phyloP scores from a whole-genome alignment of 2,797 vertebrate genomes.

The Falco naumanni region DNA sequence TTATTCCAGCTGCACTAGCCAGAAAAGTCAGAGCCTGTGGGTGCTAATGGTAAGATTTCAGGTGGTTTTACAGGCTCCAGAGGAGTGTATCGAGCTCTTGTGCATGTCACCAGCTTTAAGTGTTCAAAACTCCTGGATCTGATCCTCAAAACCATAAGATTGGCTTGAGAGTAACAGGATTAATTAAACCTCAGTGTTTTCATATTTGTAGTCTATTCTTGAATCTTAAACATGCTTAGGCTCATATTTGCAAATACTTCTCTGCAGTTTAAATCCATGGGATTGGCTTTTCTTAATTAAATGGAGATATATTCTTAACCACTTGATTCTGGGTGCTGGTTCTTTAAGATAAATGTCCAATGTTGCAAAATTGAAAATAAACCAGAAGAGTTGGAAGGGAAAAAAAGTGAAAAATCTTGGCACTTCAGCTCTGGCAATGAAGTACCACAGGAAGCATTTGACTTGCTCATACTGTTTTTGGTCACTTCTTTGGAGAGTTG shows the following conservation, averaged over 20 bases:
- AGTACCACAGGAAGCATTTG: not conserved
- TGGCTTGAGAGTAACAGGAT: not conserved
- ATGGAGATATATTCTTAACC: not conserved
- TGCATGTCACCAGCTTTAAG: not conserved
- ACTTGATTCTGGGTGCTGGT: not conserved
- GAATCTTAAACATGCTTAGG: not conserved
- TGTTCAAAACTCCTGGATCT: not conserved
- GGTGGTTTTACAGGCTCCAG: not conserved
- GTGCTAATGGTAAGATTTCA: not conserved
- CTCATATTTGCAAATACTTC: not conserved
- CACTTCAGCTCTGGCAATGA: not conserved
- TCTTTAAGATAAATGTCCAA: not conserved
- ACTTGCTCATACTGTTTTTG: not conserved
- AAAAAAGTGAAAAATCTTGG: not conserved
- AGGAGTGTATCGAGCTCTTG: not conserved
- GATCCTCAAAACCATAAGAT: accelerated
- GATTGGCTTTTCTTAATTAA: not conserved
- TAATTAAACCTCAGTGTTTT: not conserved
- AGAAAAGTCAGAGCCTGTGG: not conserved
- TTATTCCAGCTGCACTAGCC: not conserved
- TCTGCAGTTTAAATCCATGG: not conserved
- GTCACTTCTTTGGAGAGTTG: not conserved
- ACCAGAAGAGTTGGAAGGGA: not conserved
- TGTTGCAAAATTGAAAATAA: not conserved
- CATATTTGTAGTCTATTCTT: not conserved